Conservation (phyloP, 2,113 vertebrate species). For the Lutjanus erythropterus region DNA sequence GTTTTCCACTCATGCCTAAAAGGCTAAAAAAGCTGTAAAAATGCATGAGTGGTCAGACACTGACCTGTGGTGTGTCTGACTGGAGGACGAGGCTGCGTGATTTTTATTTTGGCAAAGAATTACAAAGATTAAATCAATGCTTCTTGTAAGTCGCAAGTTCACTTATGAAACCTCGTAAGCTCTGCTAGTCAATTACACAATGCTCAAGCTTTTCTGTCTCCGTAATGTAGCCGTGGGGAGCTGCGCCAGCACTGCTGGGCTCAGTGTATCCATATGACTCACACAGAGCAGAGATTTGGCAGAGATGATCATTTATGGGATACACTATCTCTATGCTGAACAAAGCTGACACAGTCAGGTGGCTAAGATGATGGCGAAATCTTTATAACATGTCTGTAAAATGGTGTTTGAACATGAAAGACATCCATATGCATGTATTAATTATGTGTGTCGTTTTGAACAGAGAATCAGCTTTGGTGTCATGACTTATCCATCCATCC, state of each 20-base stretch:
- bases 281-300: conserved; percentile 54
- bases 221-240: conserved; percentile 61
- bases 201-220: conserved; percentile 59
- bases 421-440: background rate
- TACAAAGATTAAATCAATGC: conserved; percentile 22
- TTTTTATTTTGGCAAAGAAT: conserved; percentile 43
- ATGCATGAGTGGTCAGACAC: conserved; percentile 26
- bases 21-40: conserved; percentile 62
- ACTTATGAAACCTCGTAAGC: conserved; percentile 47
- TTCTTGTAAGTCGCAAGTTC: conserved; percentile 32
- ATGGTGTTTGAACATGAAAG: background rate
- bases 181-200: conserved; percentile 59
- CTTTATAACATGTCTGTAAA: background rate
- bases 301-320: conserved; percentile 41
- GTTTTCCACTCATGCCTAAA: conserved; percentile 41
- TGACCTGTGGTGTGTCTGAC: conserved; percentile 49
- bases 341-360: conserved; percentile 40
- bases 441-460: background rate
- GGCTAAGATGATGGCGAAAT: background rate
- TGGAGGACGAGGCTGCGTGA: conserved; percentile 1
- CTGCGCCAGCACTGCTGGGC: conserved; percentile 58
- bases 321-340: conserved; percentile 21
- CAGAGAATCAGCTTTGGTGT: background rate
- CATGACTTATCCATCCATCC: background rate
- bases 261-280: conserved; percentile 54